Evolutionary conservation across 2,113 vertebrate genomes (phyloP).

Genomic region (Desmodus rotundus): DNA sequence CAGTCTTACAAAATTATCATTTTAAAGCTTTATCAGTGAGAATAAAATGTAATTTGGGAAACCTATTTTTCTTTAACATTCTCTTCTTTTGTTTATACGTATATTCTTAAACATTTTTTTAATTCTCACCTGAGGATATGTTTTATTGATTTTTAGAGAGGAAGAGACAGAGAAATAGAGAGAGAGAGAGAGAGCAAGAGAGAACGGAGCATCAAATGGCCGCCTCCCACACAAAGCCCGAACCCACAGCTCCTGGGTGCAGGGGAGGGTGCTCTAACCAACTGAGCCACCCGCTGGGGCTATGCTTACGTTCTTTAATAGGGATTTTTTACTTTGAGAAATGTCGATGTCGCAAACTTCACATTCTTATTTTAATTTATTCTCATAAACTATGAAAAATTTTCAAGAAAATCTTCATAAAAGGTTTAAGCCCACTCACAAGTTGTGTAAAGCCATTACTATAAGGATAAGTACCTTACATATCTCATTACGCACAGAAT

Average conservation of each 20-base stretch:
- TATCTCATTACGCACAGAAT: neutral
- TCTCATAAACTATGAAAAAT: neutral
- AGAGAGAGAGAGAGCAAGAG: no score
- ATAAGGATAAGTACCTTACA: neutral
- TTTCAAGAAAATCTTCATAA: neutral
- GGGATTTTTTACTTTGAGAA: neutral
- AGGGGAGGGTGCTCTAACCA: no score
- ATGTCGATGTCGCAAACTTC: neutral
- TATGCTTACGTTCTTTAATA: neutral
- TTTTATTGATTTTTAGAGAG: no score
- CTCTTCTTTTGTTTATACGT: neutral
- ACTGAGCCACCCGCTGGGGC: no score
- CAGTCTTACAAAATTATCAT: neutral
- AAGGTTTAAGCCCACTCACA: neutral
- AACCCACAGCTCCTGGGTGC: no score
- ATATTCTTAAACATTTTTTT: no score
- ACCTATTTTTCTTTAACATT: neutral
- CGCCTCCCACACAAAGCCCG: no score
- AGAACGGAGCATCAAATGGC: no score
- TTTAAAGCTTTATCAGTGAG: neutral
- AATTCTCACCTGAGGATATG: no score
- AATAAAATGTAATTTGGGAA: neutral
- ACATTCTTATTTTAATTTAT: slow-evolving; percentile 23
- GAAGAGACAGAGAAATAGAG: no score
- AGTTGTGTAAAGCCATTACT: neutral